phyloP scores from a whole-genome alignment of 2,113 vertebrate species.

The Gila orcuttii region DNA sequence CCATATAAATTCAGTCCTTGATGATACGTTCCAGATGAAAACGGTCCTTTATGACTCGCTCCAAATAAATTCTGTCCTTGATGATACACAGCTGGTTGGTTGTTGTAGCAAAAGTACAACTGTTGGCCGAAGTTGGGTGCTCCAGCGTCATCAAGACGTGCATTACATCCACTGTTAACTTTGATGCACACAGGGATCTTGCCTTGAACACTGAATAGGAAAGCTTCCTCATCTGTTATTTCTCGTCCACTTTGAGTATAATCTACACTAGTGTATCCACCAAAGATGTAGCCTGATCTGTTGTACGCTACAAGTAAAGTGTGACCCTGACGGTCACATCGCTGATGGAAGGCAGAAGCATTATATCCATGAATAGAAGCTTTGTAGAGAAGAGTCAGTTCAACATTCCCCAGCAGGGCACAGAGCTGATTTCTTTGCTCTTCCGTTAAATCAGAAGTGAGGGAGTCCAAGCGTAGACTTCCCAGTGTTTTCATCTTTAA shows the following conservation, averaged over 20 bases:
- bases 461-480: background rate
- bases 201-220: constrained; percentile 65
- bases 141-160: background rate
- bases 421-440: constrained; percentile 56
- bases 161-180: background rate
- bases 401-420: constrained; percentile 43
- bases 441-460: background rate
- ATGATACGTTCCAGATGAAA: no score
- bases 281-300: constrained; percentile 65
- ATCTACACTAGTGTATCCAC: constrained; percentile 64
- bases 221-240: constrained; percentile 61
- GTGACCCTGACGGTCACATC: constrained; percentile 62
- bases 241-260: constrained; percentile 52
- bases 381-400: constrained; percentile 67
- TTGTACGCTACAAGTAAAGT: constrained; percentile 72
- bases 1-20: no score
- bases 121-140: constrained; percentile 61
- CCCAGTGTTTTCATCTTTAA: background rate
- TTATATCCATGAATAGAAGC: constrained; percentile 66
- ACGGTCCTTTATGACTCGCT: no score
- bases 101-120: constrained; percentile 46
- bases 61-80: constrained; percentile 1
- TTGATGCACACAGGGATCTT: constrained; percentile 10
- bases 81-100: background rate
- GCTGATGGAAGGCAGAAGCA: constrained; percentile 58